Base-by-base conservation (phyloP, 2,888 invertebrate genomes). In the Drosophila prostipennis region DNA sequence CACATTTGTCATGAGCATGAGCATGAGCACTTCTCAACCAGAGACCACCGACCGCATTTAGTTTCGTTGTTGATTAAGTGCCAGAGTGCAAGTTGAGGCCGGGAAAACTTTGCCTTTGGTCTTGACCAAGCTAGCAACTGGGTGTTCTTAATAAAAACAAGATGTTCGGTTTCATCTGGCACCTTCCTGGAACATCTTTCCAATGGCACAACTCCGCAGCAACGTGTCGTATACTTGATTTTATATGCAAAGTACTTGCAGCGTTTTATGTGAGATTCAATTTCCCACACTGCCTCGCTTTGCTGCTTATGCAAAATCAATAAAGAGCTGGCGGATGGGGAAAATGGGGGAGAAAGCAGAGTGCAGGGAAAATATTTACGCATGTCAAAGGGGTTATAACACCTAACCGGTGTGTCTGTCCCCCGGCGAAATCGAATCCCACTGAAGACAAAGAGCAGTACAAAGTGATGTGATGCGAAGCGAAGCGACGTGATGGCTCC, bases 311-410 rank as follows among this genome's bases (percentile, higher is more conserved):
- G 79, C 77, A 76, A 81, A 87, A 85, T 74, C 80, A 87, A 81
- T 81, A 84, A 56, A 68, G 53, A 57, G 49, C 54, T 69, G 57
- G 55, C 26, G 42, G 45, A 71, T 57, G 55, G 23, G 42, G 45
- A 59, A 70, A 64, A 53, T 70, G 65, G 55, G 56, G 58, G 64
- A 55, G 10, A 53, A 64, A 58, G 58, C 59, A 67, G 55, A 60
- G 60, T 59, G 43, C 63, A 78, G 36, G 52, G 49, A 68, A 72
- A 72, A 69, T 74, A 59, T 69, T 71, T 77, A 61, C 34, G 29
- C 60, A 77, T 68, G 77, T 82, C 82, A 85, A 85, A 79, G 85
- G 69, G 82, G 70, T 85, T 82, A 73, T 51, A 76, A 76, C 77
- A 80, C 87, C 81, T 69, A 53, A 84, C 67, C 70, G 68, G 45